Percentiles rank a stretch among this genome's conserved stretches.
Evolutionary conservation across 2,113 vertebrate genomes (phyloP).

Genomic region (Melanocharis versteri): DNA sequence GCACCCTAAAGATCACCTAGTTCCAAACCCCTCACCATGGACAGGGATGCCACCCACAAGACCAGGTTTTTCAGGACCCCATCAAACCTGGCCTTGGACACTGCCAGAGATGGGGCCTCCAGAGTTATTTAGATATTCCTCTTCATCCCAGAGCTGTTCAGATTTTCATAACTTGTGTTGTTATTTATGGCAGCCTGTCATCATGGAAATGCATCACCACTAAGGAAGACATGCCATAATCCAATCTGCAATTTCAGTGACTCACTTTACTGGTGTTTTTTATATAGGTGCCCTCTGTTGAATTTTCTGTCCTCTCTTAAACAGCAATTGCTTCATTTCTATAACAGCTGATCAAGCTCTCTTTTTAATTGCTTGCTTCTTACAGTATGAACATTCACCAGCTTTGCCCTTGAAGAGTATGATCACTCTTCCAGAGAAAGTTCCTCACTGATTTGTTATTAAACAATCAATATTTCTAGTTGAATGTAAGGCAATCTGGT

Average conservation of each 20-base stretch:
- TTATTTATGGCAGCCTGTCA: background rate
- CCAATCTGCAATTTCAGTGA: background rate
- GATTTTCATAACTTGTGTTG: background rate
- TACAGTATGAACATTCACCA: background rate
- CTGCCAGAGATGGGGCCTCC: background rate
- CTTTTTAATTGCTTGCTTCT: background rate
- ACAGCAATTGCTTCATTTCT: background rate
- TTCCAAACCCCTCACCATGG: background rate
- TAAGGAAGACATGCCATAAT: background rate
- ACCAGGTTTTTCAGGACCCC: background rate
- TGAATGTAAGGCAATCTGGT: background rate
- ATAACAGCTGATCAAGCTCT: background rate
- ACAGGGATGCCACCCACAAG: too few relatives aligned
- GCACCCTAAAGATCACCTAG: background rate
- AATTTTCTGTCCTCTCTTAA: background rate
- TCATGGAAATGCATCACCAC: background rate
- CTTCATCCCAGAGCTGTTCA: background rate
- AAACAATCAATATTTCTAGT: constrained; percentile 10
- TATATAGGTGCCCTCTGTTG: background rate
- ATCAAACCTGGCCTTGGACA: background rate
- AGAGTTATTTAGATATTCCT: background rate
- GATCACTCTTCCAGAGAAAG: constrained; percentile 1
- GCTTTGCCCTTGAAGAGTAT: background rate
- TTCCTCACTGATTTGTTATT: background rate
- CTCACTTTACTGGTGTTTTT: background rate